Conservation (phyloP, 2,113 vertebrate genomes). For the Irena cyanogastra region DNA sequence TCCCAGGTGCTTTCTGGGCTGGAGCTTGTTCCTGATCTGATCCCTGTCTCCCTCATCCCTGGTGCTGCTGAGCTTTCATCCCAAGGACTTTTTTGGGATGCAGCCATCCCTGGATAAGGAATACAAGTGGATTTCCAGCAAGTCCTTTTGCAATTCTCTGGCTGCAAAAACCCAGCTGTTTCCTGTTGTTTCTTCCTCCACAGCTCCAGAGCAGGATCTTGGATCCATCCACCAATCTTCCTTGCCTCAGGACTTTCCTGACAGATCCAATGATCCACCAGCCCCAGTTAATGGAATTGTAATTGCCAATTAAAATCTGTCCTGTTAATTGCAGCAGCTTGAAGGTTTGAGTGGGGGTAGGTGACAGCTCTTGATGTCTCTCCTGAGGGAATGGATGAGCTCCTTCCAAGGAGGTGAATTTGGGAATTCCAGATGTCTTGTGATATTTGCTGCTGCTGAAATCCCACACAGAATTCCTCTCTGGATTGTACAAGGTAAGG, state of each 20-base stretch:
- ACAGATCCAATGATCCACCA: slow-evolving; percentile 64
- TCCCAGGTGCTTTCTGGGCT: fast-evolving
- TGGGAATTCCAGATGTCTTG: not conserved
- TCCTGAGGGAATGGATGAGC: not conserved
- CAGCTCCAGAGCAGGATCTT: fast-evolving
- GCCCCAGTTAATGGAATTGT: slow-evolving; percentile 59
- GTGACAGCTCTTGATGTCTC: not conserved
- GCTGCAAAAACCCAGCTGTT: not conserved
- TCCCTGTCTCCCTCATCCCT: not conserved
- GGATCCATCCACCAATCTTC: slow-evolving; percentile 37
- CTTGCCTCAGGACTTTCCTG: slow-evolving; percentile 39
- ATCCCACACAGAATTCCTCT: not conserved
- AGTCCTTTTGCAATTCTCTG: not conserved
- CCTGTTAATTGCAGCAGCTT: slow-evolving; percentile 58
- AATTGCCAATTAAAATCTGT: slow-evolving; percentile 71
- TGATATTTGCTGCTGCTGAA: not conserved
- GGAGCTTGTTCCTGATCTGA: not conserved
- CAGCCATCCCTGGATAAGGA: not conserved
- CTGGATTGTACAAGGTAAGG: not conserved
- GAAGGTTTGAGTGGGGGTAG: not conserved
- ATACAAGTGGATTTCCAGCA: not conserved
- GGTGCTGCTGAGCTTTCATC: not conserved
- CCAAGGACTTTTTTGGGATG: not conserved
- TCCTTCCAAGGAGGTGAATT: not conserved
- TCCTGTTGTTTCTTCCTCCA: not conserved